Evolutionary conservation across 2,797 vertebrate species (phyloP).

Genomic region (Lagorchestes hirsutus): DNA sequence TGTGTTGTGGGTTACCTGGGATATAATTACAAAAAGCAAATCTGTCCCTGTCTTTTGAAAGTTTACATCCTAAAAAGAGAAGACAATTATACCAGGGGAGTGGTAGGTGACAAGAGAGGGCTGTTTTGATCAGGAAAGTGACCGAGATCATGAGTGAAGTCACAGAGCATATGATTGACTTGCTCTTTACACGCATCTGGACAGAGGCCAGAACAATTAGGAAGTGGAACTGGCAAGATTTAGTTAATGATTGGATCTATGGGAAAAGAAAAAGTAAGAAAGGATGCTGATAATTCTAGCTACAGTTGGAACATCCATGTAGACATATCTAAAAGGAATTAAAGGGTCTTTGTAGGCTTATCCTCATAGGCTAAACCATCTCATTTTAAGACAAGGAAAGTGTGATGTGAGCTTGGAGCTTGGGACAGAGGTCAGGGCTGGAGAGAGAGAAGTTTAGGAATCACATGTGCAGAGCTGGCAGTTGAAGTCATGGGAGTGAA

Average conservation of each 20-base stretch:
- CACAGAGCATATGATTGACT: neutral
- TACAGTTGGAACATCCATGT: neutral
- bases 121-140: neutral
- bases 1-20: neutral
- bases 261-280: neutral
- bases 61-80: neutral
- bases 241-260: neutral
- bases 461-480: neutral
- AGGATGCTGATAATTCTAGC: neutral
- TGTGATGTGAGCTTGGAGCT: neutral
- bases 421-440: neutral
- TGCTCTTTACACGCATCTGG: neutral
- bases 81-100: neutral
- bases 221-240: neutral
- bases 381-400: neutral
- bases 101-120: neutral
- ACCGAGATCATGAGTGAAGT: neutral
- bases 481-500: neutral
- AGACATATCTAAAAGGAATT: neutral
- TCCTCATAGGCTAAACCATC: neutral
- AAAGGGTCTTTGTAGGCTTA: neutral
- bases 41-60: neutral
- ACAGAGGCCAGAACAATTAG: neutral
- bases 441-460: neutral
- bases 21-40: neutral